Evolutionary conservation across 1,140 invertebrate species (phyloP).

Genomic region (Sarcophaga bullata): DNA sequence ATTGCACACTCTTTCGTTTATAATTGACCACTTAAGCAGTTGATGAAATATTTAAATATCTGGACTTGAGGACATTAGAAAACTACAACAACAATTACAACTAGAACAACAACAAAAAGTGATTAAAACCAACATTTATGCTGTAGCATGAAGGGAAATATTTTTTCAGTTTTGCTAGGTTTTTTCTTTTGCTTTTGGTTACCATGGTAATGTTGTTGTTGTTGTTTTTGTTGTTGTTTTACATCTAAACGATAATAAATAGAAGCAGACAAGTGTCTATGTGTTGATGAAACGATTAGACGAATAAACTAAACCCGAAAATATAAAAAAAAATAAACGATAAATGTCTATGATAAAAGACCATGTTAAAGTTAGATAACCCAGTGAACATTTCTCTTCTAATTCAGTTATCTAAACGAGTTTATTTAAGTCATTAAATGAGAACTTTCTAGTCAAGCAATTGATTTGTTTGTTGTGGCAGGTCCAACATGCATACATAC

Average conservation of each 20-base stretch:
- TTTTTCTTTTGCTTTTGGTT: background rate
- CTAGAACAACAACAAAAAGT: background rate
- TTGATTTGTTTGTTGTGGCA: too few relatives aligned
- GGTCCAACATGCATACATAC: too few relatives aligned
- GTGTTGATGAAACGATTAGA: slow-evolving; percentile 34
- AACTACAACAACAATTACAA: background rate
- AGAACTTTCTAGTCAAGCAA: too few relatives aligned
- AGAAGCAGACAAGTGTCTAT: background rate
- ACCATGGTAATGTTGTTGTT: background rate
- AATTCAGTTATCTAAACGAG: too few relatives aligned
- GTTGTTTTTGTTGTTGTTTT: too few relatives aligned
- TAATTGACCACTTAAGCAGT: slow-evolving; percentile 37
- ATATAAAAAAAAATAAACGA: background rate
- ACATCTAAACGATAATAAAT: too few relatives aligned
- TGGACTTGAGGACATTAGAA: background rate
- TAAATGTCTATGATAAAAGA: slow-evolving; percentile 12
- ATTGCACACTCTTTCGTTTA: background rate
- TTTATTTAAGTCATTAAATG: too few relatives aligned
- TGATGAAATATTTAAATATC: slow-evolving; percentile 35
- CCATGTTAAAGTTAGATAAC: background rate
- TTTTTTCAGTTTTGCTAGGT: background rate
- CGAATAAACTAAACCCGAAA: slow-evolving; percentile 33
- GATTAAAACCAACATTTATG: slow-evolving; percentile 25
- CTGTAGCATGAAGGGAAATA: slow-evolving; percentile 8
- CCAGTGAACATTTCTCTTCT: background rate